Conservation (phyloP, 2,113 vertebrate species). For the Takifugu flavidus region DNA sequence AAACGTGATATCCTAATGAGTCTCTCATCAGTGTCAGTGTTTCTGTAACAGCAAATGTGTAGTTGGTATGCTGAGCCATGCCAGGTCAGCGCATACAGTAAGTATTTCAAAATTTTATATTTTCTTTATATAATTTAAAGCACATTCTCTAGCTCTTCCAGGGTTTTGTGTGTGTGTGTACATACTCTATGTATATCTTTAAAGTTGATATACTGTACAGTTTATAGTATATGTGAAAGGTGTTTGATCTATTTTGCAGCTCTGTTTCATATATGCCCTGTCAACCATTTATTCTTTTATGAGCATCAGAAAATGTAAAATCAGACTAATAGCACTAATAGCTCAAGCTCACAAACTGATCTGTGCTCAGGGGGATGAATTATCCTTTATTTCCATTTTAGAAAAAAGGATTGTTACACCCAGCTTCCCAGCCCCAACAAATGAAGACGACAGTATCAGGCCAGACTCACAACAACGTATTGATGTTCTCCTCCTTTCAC, state of each 20-base stretch:
- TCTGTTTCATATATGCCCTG: conserved; percentile 45
- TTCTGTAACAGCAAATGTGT: no score
- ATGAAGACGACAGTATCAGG: conserved; percentile 71
- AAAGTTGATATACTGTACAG: not conserved
- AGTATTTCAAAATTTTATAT: no score
- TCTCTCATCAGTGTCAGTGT: no score
- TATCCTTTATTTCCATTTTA: conserved; percentile 55
- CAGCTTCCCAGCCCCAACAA: conserved; percentile 51
- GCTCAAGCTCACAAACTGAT: conserved; percentile 52
- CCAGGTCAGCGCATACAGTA: no score
- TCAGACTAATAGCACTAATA: conserved; percentile 47
- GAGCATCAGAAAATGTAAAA: conserved; percentile 45
- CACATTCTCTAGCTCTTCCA: not conserved
- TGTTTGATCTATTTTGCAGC: conserved; percentile 8
- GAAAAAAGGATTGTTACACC: conserved; percentile 58
- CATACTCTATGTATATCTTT: not conserved
- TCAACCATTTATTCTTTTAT: conserved; percentile 45
- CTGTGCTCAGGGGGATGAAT: conserved; percentile 59
- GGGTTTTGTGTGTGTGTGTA: not conserved
- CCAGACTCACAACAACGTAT: conserved; percentile 79
- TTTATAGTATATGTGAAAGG: not conserved
- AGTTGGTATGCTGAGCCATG: no score
- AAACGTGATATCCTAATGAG: no score
- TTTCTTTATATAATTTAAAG: no score
- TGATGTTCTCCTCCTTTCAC: conserved; percentile 77